Evolutionary conservation across 2,797 vertebrate species (phyloP), one percentile per base, ranked within the genome.

Genomic region (Nannoperca australis): DNA sequence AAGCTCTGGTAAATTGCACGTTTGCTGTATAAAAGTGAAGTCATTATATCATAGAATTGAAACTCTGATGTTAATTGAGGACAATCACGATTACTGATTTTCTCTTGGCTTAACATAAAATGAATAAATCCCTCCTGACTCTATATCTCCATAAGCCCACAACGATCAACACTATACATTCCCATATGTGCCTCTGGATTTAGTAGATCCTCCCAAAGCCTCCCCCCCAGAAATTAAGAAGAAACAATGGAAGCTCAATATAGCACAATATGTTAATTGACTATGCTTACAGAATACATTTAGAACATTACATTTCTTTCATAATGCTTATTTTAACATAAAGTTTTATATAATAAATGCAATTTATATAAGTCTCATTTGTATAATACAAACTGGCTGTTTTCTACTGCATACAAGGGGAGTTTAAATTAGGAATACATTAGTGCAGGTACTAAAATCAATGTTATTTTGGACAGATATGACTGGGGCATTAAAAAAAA

Each of bases 131-230:
- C 88, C 85, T 44, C 42, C 64, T 14, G 83, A 89, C 76, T 82
- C 78, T 83, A 30, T 85, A 85, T 86, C 83, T 88, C 79, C 50
- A 9, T 89, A 92, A 94, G 82, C 89, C 81, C 78, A 44, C 81
- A 80, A 90, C 90, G 88, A 92, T 92, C 92, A 93, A 67, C 45
- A 27, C 73, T 73, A 84, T 92, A 91, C 82, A 66, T 84, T 88
- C 89, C 91, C 91, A 84, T 90, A 87, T 87, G 90, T 73, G 81
- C 79, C 58, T 49, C 66, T 83, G 91, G 89, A 90, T 92, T 94
- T 90, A 87, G 54, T 34, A 70, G 84, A 92, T 89, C 88, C 82
- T 79, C 51, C 49, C 84, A 92, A 93, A 88, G 81, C 81, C 22
- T 61, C 61, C 80, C 76, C 83, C 69, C 74, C 40, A 79, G 85